These are phyloP conservation scores for Heteromurus nitidus DNA, from an alignment of 2,888 invertebrate genomes.

Conservation along the genomic window DNA sequence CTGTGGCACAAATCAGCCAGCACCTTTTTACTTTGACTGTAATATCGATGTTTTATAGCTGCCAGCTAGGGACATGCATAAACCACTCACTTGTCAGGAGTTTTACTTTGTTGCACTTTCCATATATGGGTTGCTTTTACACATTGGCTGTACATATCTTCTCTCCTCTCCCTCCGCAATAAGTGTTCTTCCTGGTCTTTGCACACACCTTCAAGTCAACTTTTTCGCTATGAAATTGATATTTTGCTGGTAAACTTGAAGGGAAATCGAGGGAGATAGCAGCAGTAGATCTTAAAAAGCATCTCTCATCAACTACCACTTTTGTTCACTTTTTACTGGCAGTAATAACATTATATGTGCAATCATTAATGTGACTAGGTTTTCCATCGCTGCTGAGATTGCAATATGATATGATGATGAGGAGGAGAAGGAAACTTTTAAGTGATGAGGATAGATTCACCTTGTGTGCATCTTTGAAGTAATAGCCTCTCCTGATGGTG, in stretches of 20 bases:
- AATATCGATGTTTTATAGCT: slow-evolving; percentile 28
- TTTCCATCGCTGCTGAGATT: slow-evolving; percentile 13
- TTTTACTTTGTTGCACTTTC: slow-evolving; percentile 48
- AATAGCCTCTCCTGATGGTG: neutral
- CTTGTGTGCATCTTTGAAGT: slow-evolving; percentile 19
- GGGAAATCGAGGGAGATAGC: neutral
- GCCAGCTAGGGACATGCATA: slow-evolving; percentile 33
- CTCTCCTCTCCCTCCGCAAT: too few relatives aligned
- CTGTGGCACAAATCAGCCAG: slow-evolving; percentile 5
- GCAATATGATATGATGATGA: neutral
- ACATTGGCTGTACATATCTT: slow-evolving; percentile 41
- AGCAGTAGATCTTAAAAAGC: neutral
- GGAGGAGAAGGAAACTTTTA: too few relatives aligned
- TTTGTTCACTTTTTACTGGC: slow-evolving; percentile 5
- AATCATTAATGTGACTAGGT: neutral
- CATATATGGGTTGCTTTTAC: slow-evolving; percentile 47
- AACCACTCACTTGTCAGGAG: slow-evolving; percentile 39
- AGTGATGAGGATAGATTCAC: neutral
- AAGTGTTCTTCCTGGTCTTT: slow-evolving; percentile 21
- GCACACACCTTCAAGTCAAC: slow-evolving; percentile 5
- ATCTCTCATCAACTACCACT: slow-evolving; percentile 18
- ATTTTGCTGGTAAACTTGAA: neutral
- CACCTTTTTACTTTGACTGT: slow-evolving; percentile 7
- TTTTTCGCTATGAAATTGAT: neutral
- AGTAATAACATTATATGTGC: slow-evolving; percentile 18